A percentile compares a stretch with the other conserved stretches of the same genome.
These are phyloP conservation scores for Lichenostomus cassidix DNA, from an alignment of 2,113 vertebrate genomes.

Conservation along the genomic window DNA sequence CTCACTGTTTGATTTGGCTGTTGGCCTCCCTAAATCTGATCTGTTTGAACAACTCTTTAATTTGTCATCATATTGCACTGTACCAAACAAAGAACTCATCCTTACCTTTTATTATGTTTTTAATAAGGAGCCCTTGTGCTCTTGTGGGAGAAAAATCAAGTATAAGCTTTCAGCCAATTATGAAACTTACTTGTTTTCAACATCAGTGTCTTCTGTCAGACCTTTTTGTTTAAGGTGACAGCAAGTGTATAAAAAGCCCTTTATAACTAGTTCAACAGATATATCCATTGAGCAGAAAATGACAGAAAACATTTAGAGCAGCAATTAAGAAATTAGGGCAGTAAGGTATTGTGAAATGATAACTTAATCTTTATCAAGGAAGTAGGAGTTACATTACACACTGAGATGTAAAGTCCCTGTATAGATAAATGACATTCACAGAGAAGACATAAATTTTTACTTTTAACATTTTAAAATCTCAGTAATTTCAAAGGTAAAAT, in stretches of 20 bases:
- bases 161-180: conserved; percentile 19
- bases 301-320: neutral
- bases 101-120: neutral
- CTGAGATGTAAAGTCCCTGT: neutral
- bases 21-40: neutral
- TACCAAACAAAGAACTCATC: neutral
- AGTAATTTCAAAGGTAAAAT: neutral
- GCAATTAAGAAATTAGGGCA: neutral
- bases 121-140: conserved; percentile 6
- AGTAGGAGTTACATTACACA: neutral
- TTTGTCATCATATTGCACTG: neutral
- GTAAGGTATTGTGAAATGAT: neutral
- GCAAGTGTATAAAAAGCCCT: conserved; percentile 14
- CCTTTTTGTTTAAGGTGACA: conserved; percentile 12
- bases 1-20: neutral
- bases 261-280: neutral
- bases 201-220: neutral
- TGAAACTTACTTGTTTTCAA: conserved; percentile 29
- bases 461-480: neutral
- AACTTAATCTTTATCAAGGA: neutral
- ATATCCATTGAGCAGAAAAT: neutral
- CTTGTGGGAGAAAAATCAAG: neutral
- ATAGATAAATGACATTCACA: neutral
- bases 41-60: conserved; percentile 5
- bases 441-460: neutral